Base-by-base conservation (phyloP, 2,888 invertebrate species). In the Lasioglossum morio region DNA sequence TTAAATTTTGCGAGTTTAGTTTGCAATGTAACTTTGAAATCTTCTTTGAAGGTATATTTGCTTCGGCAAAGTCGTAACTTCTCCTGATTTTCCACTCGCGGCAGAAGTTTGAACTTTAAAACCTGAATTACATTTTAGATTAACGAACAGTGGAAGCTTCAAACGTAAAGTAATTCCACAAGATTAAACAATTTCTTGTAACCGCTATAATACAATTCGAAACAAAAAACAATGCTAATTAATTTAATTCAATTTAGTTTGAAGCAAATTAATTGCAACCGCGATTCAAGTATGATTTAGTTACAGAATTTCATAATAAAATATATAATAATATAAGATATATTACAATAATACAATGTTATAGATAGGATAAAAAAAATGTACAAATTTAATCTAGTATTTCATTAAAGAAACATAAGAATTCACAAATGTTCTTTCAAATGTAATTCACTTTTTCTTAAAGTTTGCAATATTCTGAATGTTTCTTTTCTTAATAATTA, bases 11-110 rank as follows among this genome's bases (percentile, higher is more conserved):
- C 12, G 23, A 69, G 27, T 37, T 19, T 10, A n/a, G 66, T 30
- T 30, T 30, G 16, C 30, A n/a, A 30, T 63, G 63, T 30, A 63
- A 30, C 30, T 63, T 63, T 1, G 63, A 63, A 63, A 63, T 63
- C 63, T 30, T 63, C 63, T 63, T 63, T 63, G 30, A 63, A 63
- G 30, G 30, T 63, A 63, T 63, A 63, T 63, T 63, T 63, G 63
- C 30, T 63, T 30, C 30, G 16, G 30, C 63, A 30, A 30, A 63
- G 63, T 30, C 63, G 63, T 63, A 63, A 63, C 63, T 63, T 30
- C 63, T 30, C 63, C 19, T 63, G 30, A 63, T 63, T 63, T 63
- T 63, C 30, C 30, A 30, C 63, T 19, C 63, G 63, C 63, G 30
- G 63, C 63, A 19, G 30, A 30, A 63, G 63, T 63, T 63, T 63